Evolutionary conservation across 2,888 invertebrate species (phyloP).

Genomic region (Hoplodrina ambigua): DNA sequence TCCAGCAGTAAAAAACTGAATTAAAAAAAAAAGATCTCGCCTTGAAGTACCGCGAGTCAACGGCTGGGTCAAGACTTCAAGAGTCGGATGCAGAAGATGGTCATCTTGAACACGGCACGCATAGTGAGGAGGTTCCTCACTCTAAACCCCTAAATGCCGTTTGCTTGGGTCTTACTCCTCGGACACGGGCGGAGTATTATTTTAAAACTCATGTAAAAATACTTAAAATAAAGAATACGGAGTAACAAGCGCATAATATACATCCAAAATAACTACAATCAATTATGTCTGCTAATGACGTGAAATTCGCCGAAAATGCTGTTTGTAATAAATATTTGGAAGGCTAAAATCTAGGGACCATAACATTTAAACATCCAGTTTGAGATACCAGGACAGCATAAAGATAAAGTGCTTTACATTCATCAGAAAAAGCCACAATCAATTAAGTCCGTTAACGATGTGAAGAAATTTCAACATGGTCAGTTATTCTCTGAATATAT

Average conservation of each 20-base stretch:
- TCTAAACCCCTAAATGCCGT: too few species aligned
- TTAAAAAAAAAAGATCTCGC: too few species aligned
- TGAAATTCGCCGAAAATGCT: constrained; percentile 1
- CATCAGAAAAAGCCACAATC: constrained; percentile 17
- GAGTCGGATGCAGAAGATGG: too few species aligned
- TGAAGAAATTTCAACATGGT: constrained; percentile 14
- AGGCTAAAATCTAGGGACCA: constrained; percentile 2
- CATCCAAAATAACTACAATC: constrained; percentile 2
- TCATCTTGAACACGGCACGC: too few species aligned
- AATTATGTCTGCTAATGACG: constrained; percentile 17
- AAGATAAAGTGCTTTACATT: constrained; percentile 28
- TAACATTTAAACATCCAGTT: constrained; percentile 10
- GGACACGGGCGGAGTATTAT: too few species aligned
- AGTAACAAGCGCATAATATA: constrained; percentile 3
- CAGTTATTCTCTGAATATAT: constrained; percentile 24
- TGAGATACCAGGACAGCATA: constrained; percentile 27
- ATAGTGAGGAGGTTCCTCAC: too few species aligned
- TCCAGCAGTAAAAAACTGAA: background rate
- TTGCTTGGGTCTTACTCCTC: too few species aligned
- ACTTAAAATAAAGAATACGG: too few species aligned
- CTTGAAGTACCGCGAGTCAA: too few species aligned
- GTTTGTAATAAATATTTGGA: constrained; percentile 24
- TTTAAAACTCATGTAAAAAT: too few species aligned
- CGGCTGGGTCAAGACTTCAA: too few species aligned
- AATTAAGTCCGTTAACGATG: constrained; percentile 34